Evolutionary conservation across 2,797 vertebrate species (phyloP).

Genomic region (Rhinoraja longicauda): DNA sequence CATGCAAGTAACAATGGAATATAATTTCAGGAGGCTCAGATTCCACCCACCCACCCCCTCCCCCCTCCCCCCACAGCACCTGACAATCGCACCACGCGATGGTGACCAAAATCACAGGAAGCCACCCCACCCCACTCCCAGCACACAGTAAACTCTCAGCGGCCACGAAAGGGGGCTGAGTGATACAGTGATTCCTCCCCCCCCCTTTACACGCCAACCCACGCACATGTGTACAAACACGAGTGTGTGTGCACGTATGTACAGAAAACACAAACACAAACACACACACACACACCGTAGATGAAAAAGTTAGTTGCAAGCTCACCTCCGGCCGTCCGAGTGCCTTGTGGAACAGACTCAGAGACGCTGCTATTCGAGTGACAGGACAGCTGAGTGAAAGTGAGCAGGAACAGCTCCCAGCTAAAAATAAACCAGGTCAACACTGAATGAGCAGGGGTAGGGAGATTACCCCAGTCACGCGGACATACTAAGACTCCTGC

Average conservation of each 20-base stretch:
- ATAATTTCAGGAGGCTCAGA: background rate
- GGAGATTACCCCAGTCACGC: background rate
- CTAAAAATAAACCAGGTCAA: slow-evolving; percentile 9
- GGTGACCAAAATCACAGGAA: background rate
- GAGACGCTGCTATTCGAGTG: background rate
- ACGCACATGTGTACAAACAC: too few relatives aligned
- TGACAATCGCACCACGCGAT: too few relatives aligned
- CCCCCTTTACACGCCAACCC: background rate
- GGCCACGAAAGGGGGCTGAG: too few relatives aligned
- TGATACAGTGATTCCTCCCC: too few relatives aligned
- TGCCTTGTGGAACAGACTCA: background rate
- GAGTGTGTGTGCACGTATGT: fast-evolving
- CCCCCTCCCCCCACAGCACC: background rate
- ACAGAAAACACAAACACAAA: background rate
- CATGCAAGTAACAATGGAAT: background rate
- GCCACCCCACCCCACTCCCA: background rate
- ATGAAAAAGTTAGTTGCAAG: background rate
- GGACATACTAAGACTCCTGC: background rate
- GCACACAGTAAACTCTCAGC: background rate
- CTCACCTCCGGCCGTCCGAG: background rate
- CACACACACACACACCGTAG: background rate
- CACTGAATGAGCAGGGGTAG: background rate
- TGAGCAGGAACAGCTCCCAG: background rate
- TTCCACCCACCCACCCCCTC: too few relatives aligned
- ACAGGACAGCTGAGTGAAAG: background rate